Percentiles rank a stretch among this genome's conserved stretches.
Conservation (phyloP, 2,113 vertebrate genomes). For the Nycticorax nycticorax region DNA sequence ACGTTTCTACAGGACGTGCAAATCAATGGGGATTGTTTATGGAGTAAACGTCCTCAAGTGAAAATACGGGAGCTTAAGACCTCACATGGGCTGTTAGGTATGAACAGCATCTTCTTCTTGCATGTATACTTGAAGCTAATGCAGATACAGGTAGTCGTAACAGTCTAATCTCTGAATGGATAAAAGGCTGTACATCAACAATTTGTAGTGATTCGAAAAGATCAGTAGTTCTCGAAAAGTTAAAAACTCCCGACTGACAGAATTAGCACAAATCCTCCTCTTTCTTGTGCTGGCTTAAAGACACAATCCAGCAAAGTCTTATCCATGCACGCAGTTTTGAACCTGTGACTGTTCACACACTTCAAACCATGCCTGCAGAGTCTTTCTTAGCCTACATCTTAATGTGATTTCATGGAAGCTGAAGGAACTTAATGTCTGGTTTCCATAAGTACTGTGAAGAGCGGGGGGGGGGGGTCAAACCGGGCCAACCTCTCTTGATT, state of each 20-base stretch:
- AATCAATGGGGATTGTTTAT: slow-evolving; percentile 8
- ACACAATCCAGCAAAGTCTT: background rate
- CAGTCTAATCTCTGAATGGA: background rate
- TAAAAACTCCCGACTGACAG: background rate
- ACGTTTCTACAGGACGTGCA: background rate
- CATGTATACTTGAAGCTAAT: background rate
- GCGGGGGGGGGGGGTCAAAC: background rate
- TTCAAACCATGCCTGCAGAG: background rate
- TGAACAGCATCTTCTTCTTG: background rate
- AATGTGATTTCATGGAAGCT: background rate
- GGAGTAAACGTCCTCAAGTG: background rate
- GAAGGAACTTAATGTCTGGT: background rate
- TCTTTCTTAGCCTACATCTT: background rate
- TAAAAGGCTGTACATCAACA: background rate
- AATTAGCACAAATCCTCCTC: slow-evolving; percentile 43
- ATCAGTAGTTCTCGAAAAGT: background rate
- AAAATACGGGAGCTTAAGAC: slow-evolving; percentile 17
- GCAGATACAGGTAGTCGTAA: background rate
- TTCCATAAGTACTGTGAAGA: background rate
- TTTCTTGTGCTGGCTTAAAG: background rate
- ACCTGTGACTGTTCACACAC: background rate
- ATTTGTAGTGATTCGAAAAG: slow-evolving; percentile 1
- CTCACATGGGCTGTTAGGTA: background rate
- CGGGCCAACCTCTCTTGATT: background rate
- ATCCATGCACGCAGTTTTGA: background rate